Conservation (phyloP, 2,797 vertebrate genomes). For the Triplophysa bombifrons region DNA sequence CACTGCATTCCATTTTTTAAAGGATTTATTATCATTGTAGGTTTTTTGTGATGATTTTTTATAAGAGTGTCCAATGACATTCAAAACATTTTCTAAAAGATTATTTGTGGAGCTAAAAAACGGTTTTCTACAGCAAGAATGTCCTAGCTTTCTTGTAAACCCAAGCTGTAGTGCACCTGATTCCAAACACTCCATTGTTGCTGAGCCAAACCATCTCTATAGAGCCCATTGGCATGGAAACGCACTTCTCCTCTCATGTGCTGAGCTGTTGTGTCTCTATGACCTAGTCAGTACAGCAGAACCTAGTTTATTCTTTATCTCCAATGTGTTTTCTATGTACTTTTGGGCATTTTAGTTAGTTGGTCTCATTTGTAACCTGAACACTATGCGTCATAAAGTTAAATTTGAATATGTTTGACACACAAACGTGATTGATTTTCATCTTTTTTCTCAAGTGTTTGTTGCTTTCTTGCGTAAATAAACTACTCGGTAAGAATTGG, state of each 20-base stretch:
- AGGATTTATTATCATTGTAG: no score
- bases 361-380: slow-evolving; percentile 9
- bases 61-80: background rate
- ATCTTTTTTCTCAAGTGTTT: slow-evolving; percentile 22
- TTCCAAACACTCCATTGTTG: background rate
- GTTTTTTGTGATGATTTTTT: no score
- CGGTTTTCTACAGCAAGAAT: background rate
- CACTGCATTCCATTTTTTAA: no score
- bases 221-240: slow-evolving; percentile 30
- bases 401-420: slow-evolving; percentile 1
- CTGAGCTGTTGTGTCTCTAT: background rate
- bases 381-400: background rate
- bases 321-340: background rate
- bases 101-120: background rate
- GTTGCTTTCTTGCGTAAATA: slow-evolving; percentile 5
- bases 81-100: background rate
- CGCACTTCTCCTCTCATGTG: background rate
- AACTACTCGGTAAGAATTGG: slow-evolving; percentile 31
- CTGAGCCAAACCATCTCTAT: background rate
- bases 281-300: background rate
- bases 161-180: background rate
- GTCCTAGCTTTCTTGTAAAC: background rate
- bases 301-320: background rate
- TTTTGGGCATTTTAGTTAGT: background rate
- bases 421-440: background rate